A percentile compares a stretch with the other conserved stretches of the same genome.
These are phyloP conservation scores for Saxicola maurus DNA, from an alignment of 2,797 vertebrate genomes.

Conservation along the genomic window DNA sequence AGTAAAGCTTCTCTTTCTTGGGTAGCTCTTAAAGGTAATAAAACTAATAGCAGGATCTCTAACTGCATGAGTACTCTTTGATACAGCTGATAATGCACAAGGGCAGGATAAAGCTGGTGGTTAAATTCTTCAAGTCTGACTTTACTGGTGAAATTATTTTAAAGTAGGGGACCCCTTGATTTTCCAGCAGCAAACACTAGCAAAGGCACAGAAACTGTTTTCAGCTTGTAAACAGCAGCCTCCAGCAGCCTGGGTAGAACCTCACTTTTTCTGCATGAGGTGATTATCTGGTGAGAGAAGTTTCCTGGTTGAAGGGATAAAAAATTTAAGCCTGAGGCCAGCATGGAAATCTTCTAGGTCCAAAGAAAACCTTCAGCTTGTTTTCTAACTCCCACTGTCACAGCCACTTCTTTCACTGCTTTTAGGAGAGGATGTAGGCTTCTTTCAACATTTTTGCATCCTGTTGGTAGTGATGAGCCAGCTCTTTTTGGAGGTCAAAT, in stretches of 20 bases:
- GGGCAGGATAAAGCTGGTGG: background rate
- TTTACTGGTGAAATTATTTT: background rate
- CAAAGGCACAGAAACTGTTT: background rate
- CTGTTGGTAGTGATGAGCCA: background rate
- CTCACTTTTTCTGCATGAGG: background rate
- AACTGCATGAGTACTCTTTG: background rate
- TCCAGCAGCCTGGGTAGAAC: background rate
- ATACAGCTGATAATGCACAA: background rate
- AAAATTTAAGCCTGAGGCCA: background rate
- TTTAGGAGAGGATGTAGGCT: conserved; percentile 7
- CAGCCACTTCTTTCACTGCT: conserved; percentile 20
- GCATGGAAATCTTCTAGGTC: background rate
- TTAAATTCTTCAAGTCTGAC: background rate
- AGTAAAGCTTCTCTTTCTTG: background rate
- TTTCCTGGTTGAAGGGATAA: background rate
- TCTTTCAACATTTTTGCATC: conserved; percentile 14
- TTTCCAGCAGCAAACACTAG: background rate
- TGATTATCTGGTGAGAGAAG: background rate
- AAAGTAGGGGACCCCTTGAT: background rate
- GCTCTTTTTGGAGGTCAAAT: background rate
- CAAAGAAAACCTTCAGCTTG: conserved; percentile 26
- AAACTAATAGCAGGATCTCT: background rate
- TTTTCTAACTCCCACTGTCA: background rate
- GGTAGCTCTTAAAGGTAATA: background rate
- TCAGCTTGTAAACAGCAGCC: background rate